These are phyloP conservation scores for Hyposmocoma kahamanoa DNA, from an alignment of 1,140 invertebrate species.

Conservation along the genomic window DNA sequence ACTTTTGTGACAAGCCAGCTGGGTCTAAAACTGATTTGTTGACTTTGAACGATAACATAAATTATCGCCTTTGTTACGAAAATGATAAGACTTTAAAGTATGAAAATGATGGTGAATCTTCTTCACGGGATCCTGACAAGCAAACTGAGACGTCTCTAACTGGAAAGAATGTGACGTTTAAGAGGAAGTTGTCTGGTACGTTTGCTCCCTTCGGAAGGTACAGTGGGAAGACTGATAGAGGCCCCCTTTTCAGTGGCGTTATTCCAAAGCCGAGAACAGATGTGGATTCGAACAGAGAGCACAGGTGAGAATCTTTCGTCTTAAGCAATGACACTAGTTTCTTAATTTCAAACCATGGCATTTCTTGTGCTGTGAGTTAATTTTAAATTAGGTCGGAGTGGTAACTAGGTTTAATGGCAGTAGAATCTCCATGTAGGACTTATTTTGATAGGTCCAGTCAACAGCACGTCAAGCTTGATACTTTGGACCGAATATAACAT, in stretches of 20 bases:
- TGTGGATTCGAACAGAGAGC: slow-evolving; percentile 42
- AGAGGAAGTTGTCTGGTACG: slow-evolving; percentile 37
- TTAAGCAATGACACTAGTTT: too few species aligned
- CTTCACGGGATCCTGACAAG: slow-evolving; percentile 40
- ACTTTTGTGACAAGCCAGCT: slow-evolving; percentile 73
- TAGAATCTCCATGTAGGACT: too few species aligned
- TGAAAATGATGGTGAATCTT: slow-evolving; percentile 50
- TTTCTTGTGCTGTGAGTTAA: too few species aligned
- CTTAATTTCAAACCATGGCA: too few species aligned
- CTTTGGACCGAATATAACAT: too few species aligned
- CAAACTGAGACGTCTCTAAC: slow-evolving; percentile 63
- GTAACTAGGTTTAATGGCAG: too few species aligned
- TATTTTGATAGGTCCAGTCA: too few species aligned
- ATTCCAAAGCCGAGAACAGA: slow-evolving; percentile 48
- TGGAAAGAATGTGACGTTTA: slow-evolving; percentile 49
- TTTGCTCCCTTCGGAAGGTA: slow-evolving; percentile 53
- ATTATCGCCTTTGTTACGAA: slow-evolving; percentile 68
- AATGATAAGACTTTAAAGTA: slow-evolving; percentile 42
- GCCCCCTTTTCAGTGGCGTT: slow-evolving; percentile 46
- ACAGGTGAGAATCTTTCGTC: slow-evolving; percentile 48
- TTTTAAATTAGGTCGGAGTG: too few species aligned
- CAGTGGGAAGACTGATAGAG: slow-evolving; percentile 25
- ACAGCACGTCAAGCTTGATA: too few species aligned
- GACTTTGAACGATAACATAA: slow-evolving; percentile 70
- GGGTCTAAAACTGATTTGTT: slow-evolving; percentile 65